Conservation (phyloP, 2,113 vertebrate species). For the Xiphorhynchus elegans region DNA sequence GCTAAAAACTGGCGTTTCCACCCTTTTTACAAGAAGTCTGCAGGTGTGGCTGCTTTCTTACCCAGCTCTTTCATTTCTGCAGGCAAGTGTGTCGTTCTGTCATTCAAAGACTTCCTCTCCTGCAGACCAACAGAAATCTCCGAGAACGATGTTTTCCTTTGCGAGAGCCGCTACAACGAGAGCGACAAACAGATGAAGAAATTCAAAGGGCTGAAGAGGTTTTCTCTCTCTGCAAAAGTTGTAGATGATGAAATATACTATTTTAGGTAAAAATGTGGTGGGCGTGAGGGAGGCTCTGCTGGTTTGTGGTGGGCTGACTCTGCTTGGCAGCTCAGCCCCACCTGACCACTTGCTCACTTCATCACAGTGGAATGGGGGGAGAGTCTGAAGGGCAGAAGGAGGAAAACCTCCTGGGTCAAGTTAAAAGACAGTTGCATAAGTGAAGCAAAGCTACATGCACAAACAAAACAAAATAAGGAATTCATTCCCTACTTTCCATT, state of each 20-base stretch:
- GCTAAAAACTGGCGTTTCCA: neutral
- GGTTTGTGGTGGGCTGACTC: neutral
- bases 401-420: neutral
- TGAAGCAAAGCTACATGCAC: neutral
- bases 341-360: neutral
- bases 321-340: neutral
- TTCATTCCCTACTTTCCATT: neutral
- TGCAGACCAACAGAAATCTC: conserved; percentile 95
- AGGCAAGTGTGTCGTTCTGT: conserved; percentile 95
- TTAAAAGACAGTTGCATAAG: neutral
- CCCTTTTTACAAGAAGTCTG: neutral
- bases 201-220: conserved; percentile 97
- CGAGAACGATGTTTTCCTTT: conserved; percentile 93
- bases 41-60: neutral
- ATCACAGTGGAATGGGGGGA: neutral
- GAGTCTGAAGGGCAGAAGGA: neutral
- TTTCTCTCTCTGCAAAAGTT: conserved; percentile 96
- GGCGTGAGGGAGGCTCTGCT: neutral
- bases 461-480: neutral
- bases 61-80: conserved; percentile 52
- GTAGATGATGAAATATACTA: conserved; percentile 98
- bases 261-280: conserved; percentile 84
- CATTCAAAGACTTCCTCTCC: conserved; percentile 97
- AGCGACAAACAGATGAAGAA: conserved; percentile 99
- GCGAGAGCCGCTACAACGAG: conserved; percentile 98